Percentiles rank a stretch among this genome's conserved stretches.
These are phyloP conservation scores for Actinopyga echinites DNA, from an alignment of 53 echinoderm and acorn worm species.

Conservation along the genomic window DNA sequence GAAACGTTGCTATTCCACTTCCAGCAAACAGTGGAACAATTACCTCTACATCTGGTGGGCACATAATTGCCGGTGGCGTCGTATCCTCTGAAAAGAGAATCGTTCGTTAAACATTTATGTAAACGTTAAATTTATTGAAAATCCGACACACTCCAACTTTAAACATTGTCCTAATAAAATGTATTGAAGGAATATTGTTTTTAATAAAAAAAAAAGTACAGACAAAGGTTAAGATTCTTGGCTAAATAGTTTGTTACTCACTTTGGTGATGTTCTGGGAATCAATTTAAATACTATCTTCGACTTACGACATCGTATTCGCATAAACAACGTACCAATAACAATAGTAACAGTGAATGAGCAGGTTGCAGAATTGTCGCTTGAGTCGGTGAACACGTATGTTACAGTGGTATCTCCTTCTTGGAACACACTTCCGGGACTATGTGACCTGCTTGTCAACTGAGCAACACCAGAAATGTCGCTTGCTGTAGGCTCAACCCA, in stretches of 20 bases:
- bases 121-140: too few relatives aligned
- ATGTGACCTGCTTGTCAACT: not conserved
- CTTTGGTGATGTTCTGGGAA: too few relatives aligned
- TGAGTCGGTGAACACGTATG: conserved; percentile 57
- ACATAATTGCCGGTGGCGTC: conserved; percentile 17
- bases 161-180: too few relatives aligned
- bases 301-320: too few relatives aligned
- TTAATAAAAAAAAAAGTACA: too few relatives aligned
- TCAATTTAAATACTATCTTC: too few relatives aligned
- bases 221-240: too few relatives aligned
- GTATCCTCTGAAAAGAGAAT: conserved; percentile 3
- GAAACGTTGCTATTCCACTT: conserved; percentile 15
- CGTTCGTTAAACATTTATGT: too few relatives aligned
- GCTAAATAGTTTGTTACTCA: too few relatives aligned
- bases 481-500: conserved; percentile 54
- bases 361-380: conserved; percentile 49
- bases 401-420: not conserved
- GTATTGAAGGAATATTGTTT: too few relatives aligned
- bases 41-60: conserved; percentile 15
- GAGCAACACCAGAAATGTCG: conserved; percentile 51
- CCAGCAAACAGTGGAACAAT: conserved; percentile 30
- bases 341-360: conserved; percentile 62
- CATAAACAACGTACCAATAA: conserved; percentile 31
- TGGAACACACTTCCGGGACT: not conserved
- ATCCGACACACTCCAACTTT: too few relatives aligned